phyloP scores from a whole-genome alignment of 1,140 invertebrate genomes.

The Drosophila truncata region DNA sequence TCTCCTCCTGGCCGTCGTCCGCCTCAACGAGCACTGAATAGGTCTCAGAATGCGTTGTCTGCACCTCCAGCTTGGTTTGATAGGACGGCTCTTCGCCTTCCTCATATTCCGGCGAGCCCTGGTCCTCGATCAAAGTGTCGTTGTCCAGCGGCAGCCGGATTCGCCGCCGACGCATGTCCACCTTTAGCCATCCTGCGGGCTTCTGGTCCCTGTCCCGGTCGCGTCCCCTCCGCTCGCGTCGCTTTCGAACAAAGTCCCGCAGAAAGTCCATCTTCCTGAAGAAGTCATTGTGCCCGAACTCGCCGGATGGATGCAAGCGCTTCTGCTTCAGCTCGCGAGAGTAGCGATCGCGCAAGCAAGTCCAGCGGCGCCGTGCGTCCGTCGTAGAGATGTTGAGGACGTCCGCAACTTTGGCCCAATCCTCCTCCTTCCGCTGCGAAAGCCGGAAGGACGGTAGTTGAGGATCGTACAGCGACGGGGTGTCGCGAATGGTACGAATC shows the following conservation, averaged over 20 bases:
- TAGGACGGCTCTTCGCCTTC: slow-evolving; percentile 68
- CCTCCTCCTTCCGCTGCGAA: slow-evolving; percentile 73
- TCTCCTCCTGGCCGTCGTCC: slow-evolving; percentile 58
- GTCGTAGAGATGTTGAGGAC: slow-evolving; percentile 58
- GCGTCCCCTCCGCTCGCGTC: slow-evolving; percentile 62
- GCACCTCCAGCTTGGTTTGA: slow-evolving; percentile 58
- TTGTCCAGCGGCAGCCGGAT: slow-evolving; percentile 23
- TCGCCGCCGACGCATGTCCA: slow-evolving; percentile 24
- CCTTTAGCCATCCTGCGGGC: slow-evolving; percentile 56
- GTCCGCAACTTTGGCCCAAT: slow-evolving; percentile 70
- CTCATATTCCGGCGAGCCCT: slow-evolving; percentile 53
- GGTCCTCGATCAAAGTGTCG: slow-evolving; percentile 55
- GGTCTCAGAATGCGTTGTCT: slow-evolving; percentile 66
- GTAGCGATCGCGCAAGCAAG: slow-evolving; percentile 73
- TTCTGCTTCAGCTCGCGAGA: slow-evolving; percentile 74
- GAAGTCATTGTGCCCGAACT: slow-evolving; percentile 75
- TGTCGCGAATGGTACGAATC: slow-evolving; percentile 64
- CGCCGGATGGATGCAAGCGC: slow-evolving; percentile 66
- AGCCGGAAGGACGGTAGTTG: slow-evolving; percentile 67
- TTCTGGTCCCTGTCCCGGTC: slow-evolving; percentile 45
- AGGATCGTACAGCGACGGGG: slow-evolving; percentile 72
- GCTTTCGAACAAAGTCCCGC: slow-evolving; percentile 70
- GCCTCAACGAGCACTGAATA: slow-evolving; percentile 71
- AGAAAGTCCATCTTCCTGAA: slow-evolving; percentile 80
- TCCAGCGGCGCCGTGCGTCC: slow-evolving; percentile 76